A percentile compares a stretch with the other conserved stretches of the same genome.
Conservation (phyloP, 2,888 invertebrate species). For the Mythimna impura region DNA sequence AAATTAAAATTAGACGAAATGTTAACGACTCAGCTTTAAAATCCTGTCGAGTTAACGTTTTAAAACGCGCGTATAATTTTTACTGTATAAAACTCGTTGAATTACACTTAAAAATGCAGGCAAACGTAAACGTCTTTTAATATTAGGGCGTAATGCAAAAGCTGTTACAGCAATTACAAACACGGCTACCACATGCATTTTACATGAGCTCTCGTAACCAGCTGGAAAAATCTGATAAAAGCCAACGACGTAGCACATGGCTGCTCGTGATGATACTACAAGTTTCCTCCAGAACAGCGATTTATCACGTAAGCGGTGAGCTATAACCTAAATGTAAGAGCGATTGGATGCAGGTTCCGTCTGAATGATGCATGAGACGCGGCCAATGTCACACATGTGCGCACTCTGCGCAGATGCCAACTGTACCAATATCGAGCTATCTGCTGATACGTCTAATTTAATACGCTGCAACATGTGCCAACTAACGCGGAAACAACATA, state of each 20-base stretch:
- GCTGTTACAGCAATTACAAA: constrained; percentile 71
- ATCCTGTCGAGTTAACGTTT: not conserved
- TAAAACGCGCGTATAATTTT: not conserved
- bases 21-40: constrained; percentile 19
- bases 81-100: constrained; percentile 24
- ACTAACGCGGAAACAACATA: constrained; percentile 61
- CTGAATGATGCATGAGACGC: constrained; percentile 80
- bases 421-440: constrained; percentile 68
- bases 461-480: constrained; percentile 73
- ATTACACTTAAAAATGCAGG: constrained; percentile 35
- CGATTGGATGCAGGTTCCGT: constrained; percentile 80
- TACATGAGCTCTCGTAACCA: constrained; percentile 77
- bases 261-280: constrained; percentile 78
- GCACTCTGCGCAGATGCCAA: constrained; percentile 63
- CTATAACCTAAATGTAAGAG: constrained; percentile 76
- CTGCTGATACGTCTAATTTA: constrained; percentile 73
- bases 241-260: constrained; percentile 76
- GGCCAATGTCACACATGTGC: constrained; percentile 67
- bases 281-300: constrained; percentile 75
- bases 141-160: constrained; percentile 57
- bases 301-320: constrained; percentile 77
- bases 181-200: constrained; percentile 76
- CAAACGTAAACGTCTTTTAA: constrained; percentile 47
- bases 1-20: constrained; percentile 9
- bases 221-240: constrained; percentile 81